phyloP scores from a whole-genome alignment of 37 sponge, comb jelly and placozoan species.

The Dysidea cf. avara region DNA sequence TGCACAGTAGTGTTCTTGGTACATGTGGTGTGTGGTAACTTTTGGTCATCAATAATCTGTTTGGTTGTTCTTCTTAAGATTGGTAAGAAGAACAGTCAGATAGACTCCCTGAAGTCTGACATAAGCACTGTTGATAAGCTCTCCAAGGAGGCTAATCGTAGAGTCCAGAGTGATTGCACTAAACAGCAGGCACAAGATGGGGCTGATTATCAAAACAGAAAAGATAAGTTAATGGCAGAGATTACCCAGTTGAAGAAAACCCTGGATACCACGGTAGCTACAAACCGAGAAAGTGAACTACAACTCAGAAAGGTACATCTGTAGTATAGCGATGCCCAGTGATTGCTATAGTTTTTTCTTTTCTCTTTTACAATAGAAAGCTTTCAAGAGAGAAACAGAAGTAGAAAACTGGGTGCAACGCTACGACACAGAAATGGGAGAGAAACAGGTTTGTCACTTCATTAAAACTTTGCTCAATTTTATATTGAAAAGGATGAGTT shows the following conservation, averaged over 20 bases:
- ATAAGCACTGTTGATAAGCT: slow-evolving; percentile 65
- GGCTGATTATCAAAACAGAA: slow-evolving; percentile 27
- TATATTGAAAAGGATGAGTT: slow-evolving; percentile 49
- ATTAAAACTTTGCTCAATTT: not conserved
- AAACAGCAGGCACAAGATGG: slow-evolving; percentile 59
- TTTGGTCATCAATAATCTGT: too few species aligned
- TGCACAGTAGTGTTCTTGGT: too few species aligned
- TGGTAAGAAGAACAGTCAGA: slow-evolving; percentile 35
- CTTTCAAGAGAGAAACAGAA: slow-evolving; percentile 85
- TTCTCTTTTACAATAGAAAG: slow-evolving; percentile 32
- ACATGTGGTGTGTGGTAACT: too few species aligned
- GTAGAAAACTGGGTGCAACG: slow-evolving; percentile 95
- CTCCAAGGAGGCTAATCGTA: slow-evolving; percentile 67
- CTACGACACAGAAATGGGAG: slow-evolving; percentile 93
- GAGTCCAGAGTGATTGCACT: slow-evolving; percentile 53
- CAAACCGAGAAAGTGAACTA: slow-evolving; percentile 78
- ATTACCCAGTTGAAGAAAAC: slow-evolving; percentile 63
- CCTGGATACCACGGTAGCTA: slow-evolving; percentile 39
- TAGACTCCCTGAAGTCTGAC: slow-evolving; percentile 61
- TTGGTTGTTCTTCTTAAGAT: slow-evolving; percentile 12
- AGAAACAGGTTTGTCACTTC: slow-evolving; percentile 68
- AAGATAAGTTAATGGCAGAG: slow-evolving; percentile 47
- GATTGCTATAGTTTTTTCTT: not conserved
- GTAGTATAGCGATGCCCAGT: not conserved
- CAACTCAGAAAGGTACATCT: slow-evolving; percentile 64